These are phyloP conservation scores for Heliconius hermathena DNA, from an alignment of 1,140 invertebrate genomes.

Conservation along the genomic window DNA sequence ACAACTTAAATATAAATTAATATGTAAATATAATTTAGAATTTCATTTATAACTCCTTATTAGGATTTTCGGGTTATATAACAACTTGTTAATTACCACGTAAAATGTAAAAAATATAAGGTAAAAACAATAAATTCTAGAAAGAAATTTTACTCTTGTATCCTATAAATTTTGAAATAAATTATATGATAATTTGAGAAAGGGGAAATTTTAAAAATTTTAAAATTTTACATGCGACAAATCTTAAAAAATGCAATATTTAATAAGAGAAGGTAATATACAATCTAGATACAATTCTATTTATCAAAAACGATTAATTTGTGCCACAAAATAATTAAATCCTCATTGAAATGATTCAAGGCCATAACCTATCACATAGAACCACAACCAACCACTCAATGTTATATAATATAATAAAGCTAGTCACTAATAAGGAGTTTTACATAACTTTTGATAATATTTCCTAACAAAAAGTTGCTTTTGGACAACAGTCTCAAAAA, in stretches of 20 bases:
- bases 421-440: constrained; percentile 32
- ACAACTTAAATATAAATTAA: constrained; percentile 67
- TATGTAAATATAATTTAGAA: constrained; percentile 70
- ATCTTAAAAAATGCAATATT: no score
- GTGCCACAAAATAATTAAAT: neutral
- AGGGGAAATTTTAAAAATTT: no score
- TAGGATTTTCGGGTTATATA: neutral
- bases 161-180: no score
- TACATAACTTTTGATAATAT: constrained; percentile 32
- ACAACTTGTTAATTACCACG: neutral
- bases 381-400: neutral
- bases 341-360: neutral
- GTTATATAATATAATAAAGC: neutral
- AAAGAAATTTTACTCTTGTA: neutral
- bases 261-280: no score
- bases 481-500: constrained; percentile 78
- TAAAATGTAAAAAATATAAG: neutral
- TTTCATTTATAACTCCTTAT: constrained; percentile 46
- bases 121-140: neutral
- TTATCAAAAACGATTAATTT: neutral
- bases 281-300: neutral
- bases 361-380: neutral
- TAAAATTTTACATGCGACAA: no score
- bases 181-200: no score
- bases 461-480: constrained; percentile 66